These are phyloP conservation scores for Acyrthosiphon pisum DNA, from an alignment of 1,140 invertebrate genomes.

Conservation along the genomic window DNA sequence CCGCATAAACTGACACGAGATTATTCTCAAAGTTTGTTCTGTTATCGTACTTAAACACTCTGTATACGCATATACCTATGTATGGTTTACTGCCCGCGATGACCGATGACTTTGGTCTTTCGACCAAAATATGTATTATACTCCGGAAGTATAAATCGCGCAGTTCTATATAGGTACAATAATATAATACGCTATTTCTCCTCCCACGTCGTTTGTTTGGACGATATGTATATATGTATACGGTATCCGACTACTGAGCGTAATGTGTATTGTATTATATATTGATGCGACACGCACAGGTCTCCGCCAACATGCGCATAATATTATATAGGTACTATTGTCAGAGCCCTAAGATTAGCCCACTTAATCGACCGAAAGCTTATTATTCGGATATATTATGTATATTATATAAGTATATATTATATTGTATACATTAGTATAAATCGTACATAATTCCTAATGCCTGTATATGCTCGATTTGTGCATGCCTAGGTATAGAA, in stretches of 20 bases:
- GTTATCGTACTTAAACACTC: background rate
- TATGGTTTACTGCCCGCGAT: background rate
- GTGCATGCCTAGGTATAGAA: background rate
- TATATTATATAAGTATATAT: background rate
- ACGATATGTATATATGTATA: background rate
- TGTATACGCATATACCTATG: background rate
- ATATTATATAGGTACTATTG: background rate
- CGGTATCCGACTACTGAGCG: background rate
- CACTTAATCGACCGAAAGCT: background rate
- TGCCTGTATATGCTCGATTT: background rate
- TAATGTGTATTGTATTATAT: background rate
- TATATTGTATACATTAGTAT: background rate
- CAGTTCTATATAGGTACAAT: background rate
- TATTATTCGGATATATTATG: background rate
- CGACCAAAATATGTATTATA: background rate
- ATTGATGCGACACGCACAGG: constrained; percentile 7
- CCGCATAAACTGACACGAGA: background rate
- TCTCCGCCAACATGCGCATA: background rate
- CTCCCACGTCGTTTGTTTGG: background rate
- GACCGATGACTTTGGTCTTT: background rate
- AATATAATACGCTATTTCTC: background rate
- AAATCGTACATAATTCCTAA: constrained; percentile 3
- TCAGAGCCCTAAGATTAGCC: background rate
- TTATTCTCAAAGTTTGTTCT: background rate
- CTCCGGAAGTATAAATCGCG: background rate